Evolutionary conservation across 2,797 vertebrate genomes (phyloP), one percentile per base, ranked within the genome.

Genomic region (Lagorchestes hirsutus): DNA sequence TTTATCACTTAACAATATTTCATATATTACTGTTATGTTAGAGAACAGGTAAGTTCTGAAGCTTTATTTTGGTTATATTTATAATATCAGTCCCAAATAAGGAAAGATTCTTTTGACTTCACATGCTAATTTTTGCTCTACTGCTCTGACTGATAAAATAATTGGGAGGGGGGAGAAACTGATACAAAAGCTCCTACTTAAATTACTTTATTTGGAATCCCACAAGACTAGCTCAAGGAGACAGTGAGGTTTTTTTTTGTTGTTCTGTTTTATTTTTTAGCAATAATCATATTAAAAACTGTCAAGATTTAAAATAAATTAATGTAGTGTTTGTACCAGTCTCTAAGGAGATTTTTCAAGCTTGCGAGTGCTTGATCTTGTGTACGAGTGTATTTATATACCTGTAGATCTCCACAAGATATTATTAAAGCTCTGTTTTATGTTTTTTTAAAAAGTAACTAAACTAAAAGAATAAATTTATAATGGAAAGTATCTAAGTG

Each of bases 241-340:
- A 28, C 52, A 8, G 52, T 52, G 52, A 52, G 6, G 27, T 57
- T 55, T 57, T 6, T 57, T 57, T 11, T 55, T 55, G 54, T 52
- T 29, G 0, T 93, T 5, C 94, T 52, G 52, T 52, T 52, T 52
- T 52, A 52, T 8, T 93, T 58, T 91, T 96, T 24, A 92, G 46
- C 8, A 27, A 50, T 91, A 90, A 90, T 97, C 97, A 50, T 1
- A 50, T 90, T 90, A 92, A 95, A 31, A 92, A 27, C 52, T 92
- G 12, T 46, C 74, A 31, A 90, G 95, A 29, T 90, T 90, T 46
- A 40, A 74, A 74, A 16, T 29, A 58, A 59, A 31, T 31, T 74
- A 74, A 74, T 74, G 16, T n/a, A 46, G n/a, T 40, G 0, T 40
- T 82, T 82, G 18, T 40, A 40, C 16, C 18, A 46, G 3, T 82